phyloP scores from a whole-genome alignment of 2,113 vertebrate genomes.

The Megaptera novaeangliae region DNA sequence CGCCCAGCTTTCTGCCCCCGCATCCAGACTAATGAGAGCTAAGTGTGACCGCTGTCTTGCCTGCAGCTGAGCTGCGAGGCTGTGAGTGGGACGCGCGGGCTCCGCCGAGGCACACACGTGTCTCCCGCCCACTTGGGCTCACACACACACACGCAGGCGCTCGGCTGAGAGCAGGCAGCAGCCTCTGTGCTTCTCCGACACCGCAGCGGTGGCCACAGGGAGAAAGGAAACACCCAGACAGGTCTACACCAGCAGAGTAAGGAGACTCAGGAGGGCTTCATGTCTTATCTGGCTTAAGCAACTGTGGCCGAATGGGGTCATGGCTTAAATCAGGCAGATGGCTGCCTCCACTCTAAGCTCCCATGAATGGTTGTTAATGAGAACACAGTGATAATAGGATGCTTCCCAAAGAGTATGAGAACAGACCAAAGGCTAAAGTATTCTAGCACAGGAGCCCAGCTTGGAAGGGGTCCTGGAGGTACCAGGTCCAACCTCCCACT shows the following conservation, averaged over 20 bases:
- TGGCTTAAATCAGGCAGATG: constrained; percentile 1
- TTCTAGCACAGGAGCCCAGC: neutral
- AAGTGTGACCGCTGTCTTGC: neutral
- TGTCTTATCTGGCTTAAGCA: neutral
- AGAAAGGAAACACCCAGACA: neutral
- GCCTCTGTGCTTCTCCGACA: neutral
- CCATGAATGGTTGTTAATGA: neutral
- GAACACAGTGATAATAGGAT: neutral
- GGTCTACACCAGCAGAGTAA: neutral
- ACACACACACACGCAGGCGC: too few species aligned
- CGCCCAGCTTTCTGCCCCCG: neutral
- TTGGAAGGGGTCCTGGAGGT: neutral
- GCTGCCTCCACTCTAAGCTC: neutral
- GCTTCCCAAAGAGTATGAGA: neutral
- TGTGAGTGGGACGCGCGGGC: neutral
- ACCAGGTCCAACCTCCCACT: neutral
- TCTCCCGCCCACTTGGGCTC: neutral
- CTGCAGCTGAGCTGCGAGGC: neutral
- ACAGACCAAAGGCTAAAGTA: neutral
- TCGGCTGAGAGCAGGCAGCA: neutral
- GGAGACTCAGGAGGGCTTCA: neutral
- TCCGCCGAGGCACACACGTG: rapidly evolving
- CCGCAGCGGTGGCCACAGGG: neutral
- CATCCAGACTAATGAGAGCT: neutral
- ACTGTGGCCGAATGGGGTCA: neutral